Evolutionary conservation across 1,140 invertebrate genomes (phyloP).

Genomic region (Centruroides sculpturatus): DNA sequence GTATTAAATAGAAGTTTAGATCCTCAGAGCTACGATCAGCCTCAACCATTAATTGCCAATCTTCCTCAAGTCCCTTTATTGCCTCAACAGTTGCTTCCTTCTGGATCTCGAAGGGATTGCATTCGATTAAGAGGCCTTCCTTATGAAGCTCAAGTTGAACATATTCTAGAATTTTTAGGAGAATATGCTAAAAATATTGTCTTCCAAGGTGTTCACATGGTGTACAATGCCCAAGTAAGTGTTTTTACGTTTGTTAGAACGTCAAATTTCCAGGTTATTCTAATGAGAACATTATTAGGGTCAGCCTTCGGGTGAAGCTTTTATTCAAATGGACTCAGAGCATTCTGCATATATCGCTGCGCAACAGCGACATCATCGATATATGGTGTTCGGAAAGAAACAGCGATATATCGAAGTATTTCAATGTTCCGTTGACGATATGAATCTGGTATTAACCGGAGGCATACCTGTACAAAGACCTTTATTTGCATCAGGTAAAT

Average conservation of each 20-base stretch:
- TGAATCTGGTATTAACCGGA: slow-evolving; percentile 86
- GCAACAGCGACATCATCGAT: slow-evolving; percentile 80
- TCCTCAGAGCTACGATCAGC: slow-evolving; percentile 45
- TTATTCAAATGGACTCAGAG: slow-evolving; percentile 98
- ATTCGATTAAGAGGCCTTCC: slow-evolving; percentile 86
- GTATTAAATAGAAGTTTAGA: slow-evolving; percentile 83
- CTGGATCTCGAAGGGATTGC: slow-evolving; percentile 75
- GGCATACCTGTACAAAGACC: slow-evolving; percentile 50
- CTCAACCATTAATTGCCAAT: slow-evolving; percentile 36
- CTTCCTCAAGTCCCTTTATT: slow-evolving; percentile 42
- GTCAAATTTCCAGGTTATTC: too few species aligned
- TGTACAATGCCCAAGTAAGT: slow-evolving; percentile 83
- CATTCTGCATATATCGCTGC: slow-evolving; percentile 73
- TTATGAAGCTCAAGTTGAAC: slow-evolving; percentile 87
- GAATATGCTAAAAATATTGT: slow-evolving; percentile 94
- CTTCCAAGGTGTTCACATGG: slow-evolving; percentile 96
- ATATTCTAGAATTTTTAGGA: slow-evolving; percentile 93
- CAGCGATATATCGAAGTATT: slow-evolving; percentile 96
- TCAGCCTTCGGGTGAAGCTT: slow-evolving; percentile 94
- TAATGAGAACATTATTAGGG: slow-evolving; percentile 37
- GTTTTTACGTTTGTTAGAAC: neutral
- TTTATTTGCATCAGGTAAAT: slow-evolving; percentile 61
- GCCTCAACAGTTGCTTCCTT: slow-evolving; percentile 81
- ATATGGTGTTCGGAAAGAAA: slow-evolving; percentile 95
- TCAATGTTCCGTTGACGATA: slow-evolving; percentile 97